Percentiles rank a stretch among this genome's conserved stretches.
phyloP scores from a whole-genome alignment of 2,797 vertebrate species.

The Anguilla marmorata region DNA sequence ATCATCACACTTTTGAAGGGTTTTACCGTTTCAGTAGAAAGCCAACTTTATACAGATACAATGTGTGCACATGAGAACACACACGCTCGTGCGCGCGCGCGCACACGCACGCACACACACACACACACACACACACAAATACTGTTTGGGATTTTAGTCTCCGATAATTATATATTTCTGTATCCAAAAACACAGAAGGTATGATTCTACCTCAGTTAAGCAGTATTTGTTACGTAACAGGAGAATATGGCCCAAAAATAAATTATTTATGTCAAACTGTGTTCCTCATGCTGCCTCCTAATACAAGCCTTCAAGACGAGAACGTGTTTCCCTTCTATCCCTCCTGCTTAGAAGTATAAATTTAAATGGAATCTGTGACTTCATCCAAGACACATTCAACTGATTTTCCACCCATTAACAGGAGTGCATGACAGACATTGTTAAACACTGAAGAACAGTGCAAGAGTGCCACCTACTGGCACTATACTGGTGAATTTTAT shows the following conservation, averaged over 20 bases:
- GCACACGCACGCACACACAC: conserved; percentile 12
- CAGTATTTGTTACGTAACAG: background rate
- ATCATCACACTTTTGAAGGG: conserved; percentile 39
- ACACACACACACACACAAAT: conserved; percentile 23
- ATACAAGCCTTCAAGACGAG: background rate
- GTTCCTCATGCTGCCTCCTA: background rate
- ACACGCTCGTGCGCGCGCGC: conserved; percentile 46
- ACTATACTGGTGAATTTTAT: background rate
- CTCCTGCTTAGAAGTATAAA: background rate
- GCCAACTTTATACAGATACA: conserved; percentile 43
- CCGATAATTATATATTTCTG: background rate
- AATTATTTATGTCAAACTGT: background rate
- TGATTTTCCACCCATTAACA: background rate
- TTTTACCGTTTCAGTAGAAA: conserved; percentile 14
- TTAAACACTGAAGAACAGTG: conserved; percentile 14
- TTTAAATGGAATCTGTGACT: conserved; percentile 11
- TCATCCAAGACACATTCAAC: background rate
- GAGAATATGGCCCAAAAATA: conserved; percentile 1
- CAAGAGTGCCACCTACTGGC: conserved; percentile 21
- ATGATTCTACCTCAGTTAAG: background rate
- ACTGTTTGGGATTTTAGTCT: conserved; percentile 34
- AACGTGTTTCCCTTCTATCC: background rate
- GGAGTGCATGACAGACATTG: background rate
- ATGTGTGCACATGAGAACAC: conserved; percentile 14
- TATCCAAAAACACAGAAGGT: conserved; percentile 4